Percentiles rank a stretch among this genome's conserved stretches.
Conservation (phyloP, 37 sponge, comb jelly and placozoan species). For the Theonella swinhoei region DNA sequence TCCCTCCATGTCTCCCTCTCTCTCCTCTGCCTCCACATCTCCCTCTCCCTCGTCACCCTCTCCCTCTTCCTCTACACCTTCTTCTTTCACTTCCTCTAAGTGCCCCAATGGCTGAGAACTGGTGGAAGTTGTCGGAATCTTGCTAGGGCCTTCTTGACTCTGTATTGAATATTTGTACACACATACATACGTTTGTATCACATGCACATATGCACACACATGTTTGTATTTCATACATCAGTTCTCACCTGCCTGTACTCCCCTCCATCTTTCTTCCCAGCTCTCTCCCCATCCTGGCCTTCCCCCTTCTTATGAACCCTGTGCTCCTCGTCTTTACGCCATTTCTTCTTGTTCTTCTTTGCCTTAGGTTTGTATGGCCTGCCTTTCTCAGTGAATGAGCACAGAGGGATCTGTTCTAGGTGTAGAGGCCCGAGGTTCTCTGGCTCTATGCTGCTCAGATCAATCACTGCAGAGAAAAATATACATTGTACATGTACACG, state of each 20-base stretch:
- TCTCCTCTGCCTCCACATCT: not conserved
- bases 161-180: no score
- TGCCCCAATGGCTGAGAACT: no score
- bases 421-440: conserved; percentile 22
- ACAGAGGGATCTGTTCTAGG: conserved; percentile 43
- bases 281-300: not conserved
- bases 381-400: conserved; percentile 17
- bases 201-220: no score
- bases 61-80: no score
- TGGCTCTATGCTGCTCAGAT: conserved; percentile 39
- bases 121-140: no score
- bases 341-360: conserved; percentile 31
- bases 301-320: not conserved
- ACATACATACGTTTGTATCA: no score
- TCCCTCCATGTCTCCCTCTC: conserved; percentile 3
- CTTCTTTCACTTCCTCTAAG: no score
- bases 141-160: no score
- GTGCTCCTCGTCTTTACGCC: not conserved
- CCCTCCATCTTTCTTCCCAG: not conserved
- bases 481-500: no score
- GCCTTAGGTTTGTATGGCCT: not conserved
- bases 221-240: no score
- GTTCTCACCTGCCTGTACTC: not conserved
- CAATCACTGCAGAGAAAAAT: conserved; percentile 32
- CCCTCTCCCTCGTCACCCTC: not conserved